phyloP scores from a whole-genome alignment of 2,113 vertebrate species.

The Mirza zaza region DNA sequence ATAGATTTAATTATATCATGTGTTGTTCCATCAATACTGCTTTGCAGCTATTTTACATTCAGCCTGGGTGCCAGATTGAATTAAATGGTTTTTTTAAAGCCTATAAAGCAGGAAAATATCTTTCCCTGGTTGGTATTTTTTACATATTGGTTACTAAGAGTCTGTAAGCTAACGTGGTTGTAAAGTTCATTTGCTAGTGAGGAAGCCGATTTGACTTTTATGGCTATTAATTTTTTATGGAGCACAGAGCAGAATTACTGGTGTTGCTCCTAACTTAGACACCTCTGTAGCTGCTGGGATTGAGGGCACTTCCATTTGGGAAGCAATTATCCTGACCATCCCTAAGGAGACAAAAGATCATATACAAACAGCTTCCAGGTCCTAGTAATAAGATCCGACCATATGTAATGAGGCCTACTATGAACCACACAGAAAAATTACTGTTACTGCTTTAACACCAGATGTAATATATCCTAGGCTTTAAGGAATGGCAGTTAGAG shows the following conservation, averaged over 20 bases:
- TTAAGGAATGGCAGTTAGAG: background rate
- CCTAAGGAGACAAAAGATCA: background rate
- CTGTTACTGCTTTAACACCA: background rate
- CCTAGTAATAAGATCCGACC: background rate
- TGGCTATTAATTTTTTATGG: slow-evolving; percentile 74
- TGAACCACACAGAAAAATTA: background rate
- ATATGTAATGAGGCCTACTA: background rate
- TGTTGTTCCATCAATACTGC: slow-evolving; percentile 70
- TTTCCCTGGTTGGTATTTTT: slow-evolving; percentile 78
- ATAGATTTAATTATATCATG: slow-evolving; percentile 76
- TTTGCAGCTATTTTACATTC: slow-evolving; percentile 76
- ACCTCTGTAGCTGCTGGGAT: background rate
- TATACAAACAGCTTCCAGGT: background rate
- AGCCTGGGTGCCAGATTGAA: slow-evolving; percentile 77
- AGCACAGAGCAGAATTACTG: slow-evolving; percentile 52
- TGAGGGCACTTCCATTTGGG: background rate
- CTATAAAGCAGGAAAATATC: slow-evolving; percentile 76
- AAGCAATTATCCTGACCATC: background rate
- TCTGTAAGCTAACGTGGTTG: slow-evolving; percentile 66
- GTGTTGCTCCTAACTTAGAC: slow-evolving; percentile 44
- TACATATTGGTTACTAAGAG: slow-evolving; percentile 75
- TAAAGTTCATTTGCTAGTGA: slow-evolving; percentile 77
- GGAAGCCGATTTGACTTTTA: slow-evolving; percentile 75
- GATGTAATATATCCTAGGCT: background rate
- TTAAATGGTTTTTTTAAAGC: slow-evolving; percentile 78